Base-by-base conservation (phyloP, 2,888 invertebrate genomes). In the Limenitis camilla region DNA sequence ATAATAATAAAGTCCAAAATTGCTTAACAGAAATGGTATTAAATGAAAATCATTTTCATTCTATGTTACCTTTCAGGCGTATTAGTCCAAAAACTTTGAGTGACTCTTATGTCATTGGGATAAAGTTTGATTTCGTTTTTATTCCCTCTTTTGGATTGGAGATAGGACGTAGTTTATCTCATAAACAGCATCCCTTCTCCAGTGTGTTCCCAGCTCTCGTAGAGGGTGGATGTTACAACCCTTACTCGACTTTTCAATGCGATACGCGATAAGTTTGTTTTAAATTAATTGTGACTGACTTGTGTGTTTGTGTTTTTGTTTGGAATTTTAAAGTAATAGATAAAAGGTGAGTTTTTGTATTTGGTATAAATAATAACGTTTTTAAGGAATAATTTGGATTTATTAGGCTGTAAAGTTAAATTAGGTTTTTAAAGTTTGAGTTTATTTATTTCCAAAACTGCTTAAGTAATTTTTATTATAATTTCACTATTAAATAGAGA, bases 161-260 rank as follows among this genome's bases (percentile, higher is more conserved):
- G 28, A 8, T 1, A 30, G 35, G 29, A 29, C 8, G 10, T 32
- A 49, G 49, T 49, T 52, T 51, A 53, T 54, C 59, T 54, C 44
- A 33, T 40, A 47, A 45, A 53, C 35, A 31, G 52, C 43, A 47
- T 42, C 43, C 51, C 56, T 49, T 49, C 49, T 58, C 45, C 55
- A 61, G 61, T 61, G 29, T 50, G 52, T 36, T 52, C 40, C 49
- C 32, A 42, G 28, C 40, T 43, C 44, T 50, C 40, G 52, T 6
- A 42, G 48, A 50, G 61, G 53, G 49, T 54, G 58, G 56, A 56
- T 59, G 62, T 48, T 44, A 52, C 53, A 43, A 41, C 11, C n/a
- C 43, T 43, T 40, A 44, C 43, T 58, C 59, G 58, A 62, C 1
- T 62, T 58, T 43, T 53, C 56, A 43, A 49, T 40, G 45, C 36